phyloP scores from a whole-genome alignment of 2,888 invertebrate species.

The Cryptosula pallasiana region DNA sequence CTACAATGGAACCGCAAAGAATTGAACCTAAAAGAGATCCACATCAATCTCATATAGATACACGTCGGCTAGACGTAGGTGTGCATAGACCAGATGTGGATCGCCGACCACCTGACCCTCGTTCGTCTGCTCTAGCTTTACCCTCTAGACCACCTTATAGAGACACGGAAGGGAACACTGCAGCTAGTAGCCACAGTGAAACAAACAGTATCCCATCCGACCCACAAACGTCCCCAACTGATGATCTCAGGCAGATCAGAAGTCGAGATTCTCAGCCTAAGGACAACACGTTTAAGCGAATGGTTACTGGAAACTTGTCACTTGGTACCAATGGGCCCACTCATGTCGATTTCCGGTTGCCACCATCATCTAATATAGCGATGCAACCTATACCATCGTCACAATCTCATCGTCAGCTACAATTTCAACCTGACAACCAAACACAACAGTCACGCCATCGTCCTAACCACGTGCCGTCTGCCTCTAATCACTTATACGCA shows the following conservation, averaged over 20 bases:
- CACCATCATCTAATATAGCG: neutral
- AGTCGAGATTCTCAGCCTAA: neutral
- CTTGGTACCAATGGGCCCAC: neutral
- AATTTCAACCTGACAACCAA: neutral
- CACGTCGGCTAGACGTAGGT: neutral
- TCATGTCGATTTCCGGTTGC: neutral
- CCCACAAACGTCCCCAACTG: neutral
- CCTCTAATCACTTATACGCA: neutral
- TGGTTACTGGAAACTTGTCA: neutral
- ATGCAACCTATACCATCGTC: neutral
- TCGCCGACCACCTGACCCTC: neutral
- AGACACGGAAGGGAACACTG: neutral
- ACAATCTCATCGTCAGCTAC: neutral
- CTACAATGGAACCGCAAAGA: neutral
- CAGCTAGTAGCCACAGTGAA: neutral
- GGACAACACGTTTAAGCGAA: conserved; percentile 4
- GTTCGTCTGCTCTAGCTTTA: neutral
- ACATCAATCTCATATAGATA: neutral
- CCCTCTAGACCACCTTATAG: neutral
- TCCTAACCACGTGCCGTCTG: neutral
- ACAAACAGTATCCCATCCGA: neutral
- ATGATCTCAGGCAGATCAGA: neutral
- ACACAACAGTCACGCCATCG: neutral
- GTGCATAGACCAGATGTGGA: neutral
- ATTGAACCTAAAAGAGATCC: neutral